Conservation (phyloP, 1,140 invertebrate species). For the Mamestra configurata region DNA sequence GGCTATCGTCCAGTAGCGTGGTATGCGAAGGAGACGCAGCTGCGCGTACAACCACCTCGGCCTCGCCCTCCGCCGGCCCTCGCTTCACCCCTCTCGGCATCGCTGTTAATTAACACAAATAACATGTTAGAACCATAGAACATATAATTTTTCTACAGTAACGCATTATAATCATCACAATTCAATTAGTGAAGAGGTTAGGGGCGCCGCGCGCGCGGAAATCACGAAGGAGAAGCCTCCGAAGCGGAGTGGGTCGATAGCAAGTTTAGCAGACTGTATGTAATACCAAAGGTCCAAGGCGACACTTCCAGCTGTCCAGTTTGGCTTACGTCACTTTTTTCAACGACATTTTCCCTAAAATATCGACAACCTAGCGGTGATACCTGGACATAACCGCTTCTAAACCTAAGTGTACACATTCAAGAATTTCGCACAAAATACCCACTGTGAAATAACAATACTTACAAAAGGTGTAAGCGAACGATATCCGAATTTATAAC, state of each 20-base stretch:
- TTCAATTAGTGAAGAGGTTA: conserved; percentile 87
- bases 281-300: conserved; percentile 67
- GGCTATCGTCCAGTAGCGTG: conserved; percentile 84
- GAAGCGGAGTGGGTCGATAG: conserved; percentile 83
- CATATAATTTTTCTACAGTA: conserved; percentile 59
- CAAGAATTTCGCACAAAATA: conserved; percentile 70
- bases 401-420: conserved; percentile 67
- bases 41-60: conserved; percentile 83
- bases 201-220: conserved; percentile 86
- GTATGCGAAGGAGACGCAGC: conserved; percentile 83
- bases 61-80: conserved; percentile 85
- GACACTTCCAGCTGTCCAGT: conserved; percentile 69
- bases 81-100: conserved; percentile 88
- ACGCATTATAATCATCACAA: conserved; percentile 75
- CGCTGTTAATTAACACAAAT: conserved; percentile 73
- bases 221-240: conserved; percentile 81
- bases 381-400: conserved; percentile 79
- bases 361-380: conserved; percentile 83
- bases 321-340: conserved; percentile 84
- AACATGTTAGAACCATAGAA: conserved; percentile 58
- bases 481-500: conserved; percentile 85
- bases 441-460: conserved; percentile 71
- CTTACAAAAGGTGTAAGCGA: conserved; percentile 87
- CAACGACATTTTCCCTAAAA: conserved; percentile 82
- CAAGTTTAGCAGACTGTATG: conserved; percentile 72